phyloP scores from a whole-genome alignment of 2,888 invertebrate species.

The Acanthopleura granulata region DNA sequence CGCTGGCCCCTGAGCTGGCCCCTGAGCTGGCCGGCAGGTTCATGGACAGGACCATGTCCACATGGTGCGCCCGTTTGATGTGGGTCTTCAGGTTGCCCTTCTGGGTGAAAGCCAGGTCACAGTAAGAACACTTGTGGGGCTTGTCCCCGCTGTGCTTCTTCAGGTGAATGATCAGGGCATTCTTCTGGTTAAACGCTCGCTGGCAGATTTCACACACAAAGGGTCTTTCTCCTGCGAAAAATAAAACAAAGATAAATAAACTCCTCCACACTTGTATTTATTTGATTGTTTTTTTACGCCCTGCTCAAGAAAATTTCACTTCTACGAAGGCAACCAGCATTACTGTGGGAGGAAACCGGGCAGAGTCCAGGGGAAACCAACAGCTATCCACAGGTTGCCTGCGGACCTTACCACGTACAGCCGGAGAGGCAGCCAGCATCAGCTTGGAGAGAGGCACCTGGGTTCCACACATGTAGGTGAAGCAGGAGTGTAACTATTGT shows the following conservation, averaged over 20 bases:
- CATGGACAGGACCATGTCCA: conserved; percentile 62
- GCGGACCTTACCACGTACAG: too few species aligned
- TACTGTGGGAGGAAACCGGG: too few species aligned
- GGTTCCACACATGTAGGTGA: too few species aligned
- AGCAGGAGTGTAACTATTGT: too few species aligned
- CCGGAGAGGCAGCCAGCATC: too few species aligned
- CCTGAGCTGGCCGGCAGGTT: conserved; percentile 39
- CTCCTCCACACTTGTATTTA: too few species aligned
- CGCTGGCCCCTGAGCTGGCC: not conserved
- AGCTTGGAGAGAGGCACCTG: too few species aligned
- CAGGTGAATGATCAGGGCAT: conserved; percentile 66
- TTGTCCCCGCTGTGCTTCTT: conserved; percentile 65
- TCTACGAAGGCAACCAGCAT: too few species aligned
- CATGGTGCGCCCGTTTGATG: conserved; percentile 66
- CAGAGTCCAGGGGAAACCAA: too few species aligned
- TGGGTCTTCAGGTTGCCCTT: conserved; percentile 69
- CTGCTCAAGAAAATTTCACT: too few species aligned
- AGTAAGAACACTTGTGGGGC: conserved; percentile 66
- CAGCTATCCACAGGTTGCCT: too few species aligned
- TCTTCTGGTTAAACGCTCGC: conserved; percentile 69
- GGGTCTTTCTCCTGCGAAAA: conserved; percentile 61
- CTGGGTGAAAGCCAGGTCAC: conserved; percentile 64
- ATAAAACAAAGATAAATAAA: not conserved
- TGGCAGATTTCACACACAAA: conserved; percentile 62
- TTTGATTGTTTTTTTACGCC: too few species aligned